Conservation (phyloP, 2,797 vertebrate genomes). For the Helostoma temminkii region DNA sequence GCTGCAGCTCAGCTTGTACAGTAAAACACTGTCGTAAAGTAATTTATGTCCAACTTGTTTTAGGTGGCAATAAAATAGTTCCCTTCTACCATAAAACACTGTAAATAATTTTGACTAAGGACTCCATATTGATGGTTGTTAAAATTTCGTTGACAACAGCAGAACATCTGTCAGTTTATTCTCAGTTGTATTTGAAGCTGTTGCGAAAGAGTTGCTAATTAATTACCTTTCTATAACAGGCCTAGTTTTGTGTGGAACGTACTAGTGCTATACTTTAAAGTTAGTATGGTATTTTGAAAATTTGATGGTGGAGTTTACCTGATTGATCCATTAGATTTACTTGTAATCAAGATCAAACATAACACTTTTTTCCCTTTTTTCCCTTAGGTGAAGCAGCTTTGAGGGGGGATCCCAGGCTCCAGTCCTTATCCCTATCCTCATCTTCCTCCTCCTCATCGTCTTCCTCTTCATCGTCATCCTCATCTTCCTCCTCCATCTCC, state of each 20-base stretch:
- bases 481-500: constrained; percentile 81
- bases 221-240: background rate
- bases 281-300: background rate
- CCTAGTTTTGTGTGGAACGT: background rate
- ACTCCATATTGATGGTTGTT: constrained; percentile 37
- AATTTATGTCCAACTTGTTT: constrained; percentile 50
- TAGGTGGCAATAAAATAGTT: constrained; percentile 60
- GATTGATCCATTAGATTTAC: background rate
- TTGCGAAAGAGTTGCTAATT: too few relatives aligned
- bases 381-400: constrained; percentile 94
- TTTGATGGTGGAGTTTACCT: background rate
- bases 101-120: constrained; percentile 43
- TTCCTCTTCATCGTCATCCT: constrained; percentile 75
- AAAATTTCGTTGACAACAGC: constrained; percentile 15
- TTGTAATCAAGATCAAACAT: background rate
- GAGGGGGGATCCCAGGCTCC: constrained; percentile 94
- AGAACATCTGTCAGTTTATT: background rate
- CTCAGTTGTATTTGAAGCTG: constrained; percentile 9
- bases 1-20: constrained; percentile 48
- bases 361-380: background rate
- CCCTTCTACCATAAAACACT: constrained; percentile 38
- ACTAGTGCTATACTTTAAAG: background rate
- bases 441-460: constrained; percentile 83
- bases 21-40: constrained; percentile 46
- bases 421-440: constrained; percentile 90